Percentiles rank a stretch among this genome's conserved stretches.
Evolutionary conservation across 2,113 vertebrate genomes (phyloP).

Genomic region (Bambusicola thoracicus): DNA sequence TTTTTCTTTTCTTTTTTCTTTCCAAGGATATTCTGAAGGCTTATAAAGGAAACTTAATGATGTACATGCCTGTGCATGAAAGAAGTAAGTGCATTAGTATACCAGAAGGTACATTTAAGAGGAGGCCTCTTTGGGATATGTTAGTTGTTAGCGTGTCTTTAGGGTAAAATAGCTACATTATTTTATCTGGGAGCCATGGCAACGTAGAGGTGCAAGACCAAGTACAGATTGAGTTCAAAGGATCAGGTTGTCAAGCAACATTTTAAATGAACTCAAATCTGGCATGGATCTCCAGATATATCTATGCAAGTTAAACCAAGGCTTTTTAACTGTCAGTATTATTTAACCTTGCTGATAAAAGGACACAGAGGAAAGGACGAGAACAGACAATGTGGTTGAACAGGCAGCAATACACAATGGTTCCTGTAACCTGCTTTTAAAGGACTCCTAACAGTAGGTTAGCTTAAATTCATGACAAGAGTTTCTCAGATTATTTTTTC

Average conservation of each 20-base stretch:
- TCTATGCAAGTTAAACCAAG: background rate
- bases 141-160: background rate
- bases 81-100: background rate
- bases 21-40: background rate
- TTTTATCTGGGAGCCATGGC: conserved; percentile 38
- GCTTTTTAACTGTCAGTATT: background rate
- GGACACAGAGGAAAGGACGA: background rate
- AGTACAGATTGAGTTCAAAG: conserved; percentile 27
- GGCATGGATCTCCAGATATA: background rate
- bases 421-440: background rate
- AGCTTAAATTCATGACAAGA: background rate
- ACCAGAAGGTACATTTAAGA: background rate
- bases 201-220: conserved; percentile 4
- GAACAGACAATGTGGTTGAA: background rate
- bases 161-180: background rate
- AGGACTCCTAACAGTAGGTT: background rate
- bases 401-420: background rate
- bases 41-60: background rate
- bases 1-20: fast-evolving
- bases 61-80: background rate
- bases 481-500: background rate
- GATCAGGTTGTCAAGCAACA: background rate
- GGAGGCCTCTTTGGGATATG: conserved; percentile 3
- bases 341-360: background rate
- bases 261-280: conserved; percentile 15